These are phyloP conservation scores for Steinernema khuongi DNA, from an alignment of 1,140 invertebrate species.

Conservation along the genomic window DNA sequence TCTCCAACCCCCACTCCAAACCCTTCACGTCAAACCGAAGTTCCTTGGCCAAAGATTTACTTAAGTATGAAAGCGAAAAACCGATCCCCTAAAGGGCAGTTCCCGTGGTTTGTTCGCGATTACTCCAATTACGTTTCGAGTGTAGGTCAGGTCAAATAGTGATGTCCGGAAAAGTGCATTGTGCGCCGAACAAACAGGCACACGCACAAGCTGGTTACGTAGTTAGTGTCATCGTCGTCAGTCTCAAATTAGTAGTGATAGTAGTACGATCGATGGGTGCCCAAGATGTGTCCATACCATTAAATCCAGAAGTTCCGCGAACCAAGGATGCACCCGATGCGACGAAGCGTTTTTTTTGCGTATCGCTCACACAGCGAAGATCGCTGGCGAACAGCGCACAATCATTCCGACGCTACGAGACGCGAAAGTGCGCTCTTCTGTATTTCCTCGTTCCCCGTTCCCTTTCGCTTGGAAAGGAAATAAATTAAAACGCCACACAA, in stretches of 20 bases:
- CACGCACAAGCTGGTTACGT: background rate
- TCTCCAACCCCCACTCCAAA: too few species aligned
- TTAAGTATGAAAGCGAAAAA: background rate
- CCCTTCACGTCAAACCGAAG: too few species aligned
- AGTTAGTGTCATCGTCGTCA: too few species aligned
- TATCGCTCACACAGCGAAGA: background rate
- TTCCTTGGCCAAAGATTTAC: background rate
- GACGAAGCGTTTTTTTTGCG: background rate
- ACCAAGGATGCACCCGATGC: background rate
- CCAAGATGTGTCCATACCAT: background rate
- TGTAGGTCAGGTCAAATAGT: background rate
- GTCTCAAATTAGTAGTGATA: too few species aligned
- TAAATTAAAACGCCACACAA: background rate
- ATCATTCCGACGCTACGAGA: background rate
- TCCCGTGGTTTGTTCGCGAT: background rate
- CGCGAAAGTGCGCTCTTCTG: constrained; percentile 2
- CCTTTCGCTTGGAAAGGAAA: background rate
- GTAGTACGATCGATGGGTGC: too few species aligned
- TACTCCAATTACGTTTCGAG: background rate
- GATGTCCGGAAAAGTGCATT: background rate
- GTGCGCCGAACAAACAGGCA: background rate
- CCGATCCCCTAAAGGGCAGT: background rate
- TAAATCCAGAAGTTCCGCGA: background rate
- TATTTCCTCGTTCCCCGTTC: background rate
- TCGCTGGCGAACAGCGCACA: background rate